These are phyloP conservation scores for Eremophila alpestris DNA, from an alignment of 2,797 vertebrate species.

Conservation along the genomic window DNA sequence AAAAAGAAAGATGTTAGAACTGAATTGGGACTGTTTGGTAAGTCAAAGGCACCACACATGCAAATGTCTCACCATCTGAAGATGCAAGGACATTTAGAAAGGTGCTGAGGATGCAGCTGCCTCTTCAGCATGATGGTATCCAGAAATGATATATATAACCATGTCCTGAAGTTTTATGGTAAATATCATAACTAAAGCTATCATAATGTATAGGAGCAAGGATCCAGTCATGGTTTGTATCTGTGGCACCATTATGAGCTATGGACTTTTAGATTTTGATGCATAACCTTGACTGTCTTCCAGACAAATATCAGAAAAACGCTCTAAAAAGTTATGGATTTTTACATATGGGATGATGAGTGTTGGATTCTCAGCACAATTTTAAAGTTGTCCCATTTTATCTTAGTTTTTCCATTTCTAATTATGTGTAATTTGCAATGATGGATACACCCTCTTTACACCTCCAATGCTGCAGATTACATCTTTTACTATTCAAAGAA, in stretches of 20 bases:
- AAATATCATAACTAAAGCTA: neutral
- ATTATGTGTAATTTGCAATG: neutral
- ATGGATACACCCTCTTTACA: neutral
- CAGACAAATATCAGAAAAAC: constrained; percentile 39
- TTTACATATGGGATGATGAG: constrained; percentile 6
- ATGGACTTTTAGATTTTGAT: constrained; percentile 22
- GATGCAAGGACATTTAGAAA: neutral
- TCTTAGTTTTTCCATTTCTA: constrained; percentile 12
- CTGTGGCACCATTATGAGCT: neutral
- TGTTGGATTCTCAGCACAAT: constrained; percentile 1
- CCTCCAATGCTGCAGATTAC: neutral
- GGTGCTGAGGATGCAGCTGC: neutral
- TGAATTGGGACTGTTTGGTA: neutral
- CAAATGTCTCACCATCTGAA: neutral
- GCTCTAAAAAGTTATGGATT: neutral
- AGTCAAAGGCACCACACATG: neutral
- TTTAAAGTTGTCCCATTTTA: neutral
- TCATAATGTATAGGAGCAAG: neutral
- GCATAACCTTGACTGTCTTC: constrained; percentile 36
- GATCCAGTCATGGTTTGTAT: neutral
- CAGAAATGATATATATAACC: neutral
- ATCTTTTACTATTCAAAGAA: neutral
- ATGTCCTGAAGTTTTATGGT: neutral
- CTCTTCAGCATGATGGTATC: neutral
- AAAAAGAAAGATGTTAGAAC: neutral